Base-by-base conservation (phyloP, 2,113 vertebrate species). In the Peromyscus leucopus region DNA sequence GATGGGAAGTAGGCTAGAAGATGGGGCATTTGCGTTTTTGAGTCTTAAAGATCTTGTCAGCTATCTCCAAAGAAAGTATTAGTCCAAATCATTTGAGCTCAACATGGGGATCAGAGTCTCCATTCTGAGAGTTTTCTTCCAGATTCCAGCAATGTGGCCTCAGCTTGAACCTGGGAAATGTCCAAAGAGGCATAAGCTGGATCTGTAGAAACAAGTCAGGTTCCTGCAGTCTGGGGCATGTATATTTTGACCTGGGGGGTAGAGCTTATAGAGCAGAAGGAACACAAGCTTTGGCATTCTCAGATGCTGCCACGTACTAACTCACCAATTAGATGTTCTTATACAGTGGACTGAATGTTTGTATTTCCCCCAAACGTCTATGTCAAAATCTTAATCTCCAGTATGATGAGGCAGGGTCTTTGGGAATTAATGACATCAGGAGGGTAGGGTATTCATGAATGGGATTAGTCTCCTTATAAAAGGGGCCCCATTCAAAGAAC, bases 171-270 rank as follows among this genome's bases (percentile, higher is more conserved):
- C 61, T 19, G 9, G 72, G 65, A 92, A 28, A 31, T 24, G 72
- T 39, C 21, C 0, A 7, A 46, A 72, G 72, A 1, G 9, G 1
- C 10, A 39, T 80, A 46, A 69, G 22, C 42, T 63, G 39, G 69
- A 46, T 39, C 59, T 61, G 80, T n/a, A 36, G 46, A 59, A 42
- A 69, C 8, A 63, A 46, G 55, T 61, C 42, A 48, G 51, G 65
- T 21, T 67, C 42, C 42, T 91, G 5, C 4, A 21, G 4, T 69
- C 57, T 86, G 33, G 17, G 12, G 3, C 51, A 21, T 42, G 28
- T 17, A 31, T 2, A 0, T 24, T n/a, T 12, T 67, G 74, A 48
- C n/a, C n/a, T 61, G 1, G 48, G 7, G 42, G 57, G 21, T 0
- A 1, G 71, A 59, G 39, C 55, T 39, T 33, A 39, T 39, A 1